Evolutionary conservation across 2,888 invertebrate species (phyloP), one percentile per base, ranked within the genome.

Genomic region (Drosophila meridiana): DNA sequence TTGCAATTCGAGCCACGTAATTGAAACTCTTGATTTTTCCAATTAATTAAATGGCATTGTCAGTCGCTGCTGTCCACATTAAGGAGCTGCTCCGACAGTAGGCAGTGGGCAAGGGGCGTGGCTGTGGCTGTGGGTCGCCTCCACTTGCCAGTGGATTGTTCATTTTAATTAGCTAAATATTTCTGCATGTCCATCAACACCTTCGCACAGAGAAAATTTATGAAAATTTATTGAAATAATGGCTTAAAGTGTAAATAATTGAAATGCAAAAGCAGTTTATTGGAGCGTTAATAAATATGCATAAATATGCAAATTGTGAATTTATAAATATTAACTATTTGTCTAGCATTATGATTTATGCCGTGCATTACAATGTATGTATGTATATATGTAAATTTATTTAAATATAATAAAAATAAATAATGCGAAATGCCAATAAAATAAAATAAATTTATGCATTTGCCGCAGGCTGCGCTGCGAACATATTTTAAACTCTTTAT

Each of bases 11-110:
- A 50, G 74, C 63, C 78, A 82, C 79, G 81, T 77, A 83, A 83
- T 80, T 87, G 83, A 80, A 82, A 77, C 83, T 65, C 83, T 82
- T 78, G 76, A 85, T 82, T 76, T 82, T 82, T 75, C 64, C 77
- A 79, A 79, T 87, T 86, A 87, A 87, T 87, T 84, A 82, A 76
- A 82, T 74, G 68, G 69, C 83, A 77, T 73, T 69, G 87, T 70
- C 73, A 70, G 63, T 70, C 55, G 70, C 65, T 65, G 47, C 45
- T 52, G 28, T 47, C 7, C 36, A 32, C 42, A 65, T 48, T 34
- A 32, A 57, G 57, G 43, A 69, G 36, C 36, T 55, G 42, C 8
- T 40, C 20, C 14, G 53, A 34, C 2, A 55, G 32, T 34, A 34
- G 42, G 8, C 13, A 34, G 14, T 14, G 32, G 26, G 36, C 13